A percentile compares a stretch with the other conserved stretches of the same genome.
Evolutionary conservation across 2,113 vertebrate species (phyloP).

Genomic region (Larimichthys polyactis): DNA sequence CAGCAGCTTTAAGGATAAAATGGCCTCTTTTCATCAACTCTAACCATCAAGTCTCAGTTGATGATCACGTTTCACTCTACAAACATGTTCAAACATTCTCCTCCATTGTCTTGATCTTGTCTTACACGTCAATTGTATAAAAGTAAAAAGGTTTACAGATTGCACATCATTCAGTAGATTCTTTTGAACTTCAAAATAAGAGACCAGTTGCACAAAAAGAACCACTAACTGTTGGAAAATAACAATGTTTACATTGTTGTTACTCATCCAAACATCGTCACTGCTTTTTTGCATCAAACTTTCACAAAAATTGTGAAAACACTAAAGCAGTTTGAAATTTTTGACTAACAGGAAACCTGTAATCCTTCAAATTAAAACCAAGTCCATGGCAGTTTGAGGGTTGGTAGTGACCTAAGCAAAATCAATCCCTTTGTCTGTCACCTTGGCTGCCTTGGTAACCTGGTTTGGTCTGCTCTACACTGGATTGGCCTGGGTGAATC

Average conservation of each 20-base stretch:
- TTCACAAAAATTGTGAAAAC: not conserved
- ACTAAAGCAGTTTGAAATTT: not conserved
- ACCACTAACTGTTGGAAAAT: not conserved
- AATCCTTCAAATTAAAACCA: not conserved
- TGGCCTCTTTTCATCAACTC: not conserved
- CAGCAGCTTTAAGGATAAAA: constrained; percentile 27
- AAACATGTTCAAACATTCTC: not conserved
- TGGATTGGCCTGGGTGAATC: not conserved
- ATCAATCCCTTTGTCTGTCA: too few species aligned
- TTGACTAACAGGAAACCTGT: not conserved
- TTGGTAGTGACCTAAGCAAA: too few species aligned
- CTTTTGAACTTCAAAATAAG: not conserved
- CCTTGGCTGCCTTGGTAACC: too few species aligned
- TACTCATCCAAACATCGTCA: not conserved
- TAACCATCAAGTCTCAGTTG: not conserved
- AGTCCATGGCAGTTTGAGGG: not conserved
- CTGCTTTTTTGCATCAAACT: not conserved
- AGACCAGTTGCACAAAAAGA: not conserved
- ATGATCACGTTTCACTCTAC: not conserved
- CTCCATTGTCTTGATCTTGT: not conserved
- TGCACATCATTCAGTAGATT: not conserved
- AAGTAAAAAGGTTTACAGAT: constrained; percentile 50
- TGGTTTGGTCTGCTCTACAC: not conserved
- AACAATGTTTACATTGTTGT: not conserved
- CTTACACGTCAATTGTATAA: constrained; percentile 24